phyloP scores from a whole-genome alignment of 2,113 vertebrate species.

The Lepidothrix coronata region DNA sequence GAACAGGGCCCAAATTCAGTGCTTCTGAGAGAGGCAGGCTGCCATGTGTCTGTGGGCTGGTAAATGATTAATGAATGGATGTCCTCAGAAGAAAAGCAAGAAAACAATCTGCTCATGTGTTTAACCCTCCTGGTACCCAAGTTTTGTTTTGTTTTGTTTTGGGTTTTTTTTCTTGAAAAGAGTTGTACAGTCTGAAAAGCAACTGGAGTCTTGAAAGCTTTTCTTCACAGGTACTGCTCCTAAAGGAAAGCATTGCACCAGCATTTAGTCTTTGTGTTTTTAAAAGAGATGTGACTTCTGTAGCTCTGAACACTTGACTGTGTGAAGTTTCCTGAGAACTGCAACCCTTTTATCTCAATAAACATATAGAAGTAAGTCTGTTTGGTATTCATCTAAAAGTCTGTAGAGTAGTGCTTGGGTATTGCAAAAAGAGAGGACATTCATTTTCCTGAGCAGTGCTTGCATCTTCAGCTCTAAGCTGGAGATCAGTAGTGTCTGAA shows the following conservation, averaged over 20 bases:
- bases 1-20: not conserved
- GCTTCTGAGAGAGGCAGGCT: not conserved
- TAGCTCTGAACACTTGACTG: not conserved
- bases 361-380: not conserved
- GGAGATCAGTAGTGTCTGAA: not conserved
- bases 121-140: not conserved
- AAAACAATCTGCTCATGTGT: not conserved
- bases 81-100: not conserved
- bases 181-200: not conserved
- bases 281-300: not conserved
- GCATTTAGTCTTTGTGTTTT: not conserved
- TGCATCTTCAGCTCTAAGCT: not conserved
- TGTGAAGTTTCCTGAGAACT: not conserved
- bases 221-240: not conserved
- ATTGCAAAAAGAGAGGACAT: not conserved
- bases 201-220: not conserved
- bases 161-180: not conserved
- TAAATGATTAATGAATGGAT: not conserved
- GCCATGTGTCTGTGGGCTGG: not conserved
- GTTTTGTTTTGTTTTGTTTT: not conserved
- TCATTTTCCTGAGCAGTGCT: not conserved
- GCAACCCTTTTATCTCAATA: not conserved
- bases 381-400: not conserved
- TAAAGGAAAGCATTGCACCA: not conserved
- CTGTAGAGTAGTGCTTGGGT: not conserved